Evolutionary conservation across 1,140 invertebrate species (phyloP), one percentile per base, ranked within the genome.

Genomic region (Drosophila kepulauana): DNA sequence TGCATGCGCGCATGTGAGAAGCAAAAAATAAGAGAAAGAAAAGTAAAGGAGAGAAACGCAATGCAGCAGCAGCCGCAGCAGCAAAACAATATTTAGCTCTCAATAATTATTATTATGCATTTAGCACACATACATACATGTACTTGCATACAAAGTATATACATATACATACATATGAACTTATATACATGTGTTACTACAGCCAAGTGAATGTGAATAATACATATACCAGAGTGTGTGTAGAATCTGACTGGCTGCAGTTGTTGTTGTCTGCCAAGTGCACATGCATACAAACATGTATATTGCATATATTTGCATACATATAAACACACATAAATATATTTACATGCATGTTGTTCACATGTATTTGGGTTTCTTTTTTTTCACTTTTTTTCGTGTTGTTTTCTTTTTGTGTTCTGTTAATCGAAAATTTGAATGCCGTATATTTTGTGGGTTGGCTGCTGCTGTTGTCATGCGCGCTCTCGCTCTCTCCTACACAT

Each of bases 381-480:
- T 48, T 65, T 10, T 10, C 8, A 10, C 8, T 38, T 8, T 38
- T 38, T 38, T 38, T 7, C 7, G 30, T 33, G 30, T 59, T 51
- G n/a, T 45, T 69, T 69, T 75, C 2, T 56, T 59, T 68, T 16
- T 61, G 64, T 61, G 64, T 61, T 62, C 71, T 66, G 54, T 65
- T 65, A 45, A 58, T 75, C 59, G 58, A 72, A 71, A 58, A 63
- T 75, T 61, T 70, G 65, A 52, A 62, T 74, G 65, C 35, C 58
- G 58, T 70, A 56, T 38, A 38, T 38, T 38, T 51, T 70, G 72
- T 70, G 45, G 45, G 66, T 41, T 61, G 48, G 48, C 56, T 28
- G 30, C n/a, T 65, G 51, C 54, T 74, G 48, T 57, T 76, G 81
- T 63, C 81, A 84, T 85, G 81, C 81, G 81, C 81, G 33, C 62